Conservation (phyloP, 2,113 vertebrate species). For the Polypterus bichir region DNA sequence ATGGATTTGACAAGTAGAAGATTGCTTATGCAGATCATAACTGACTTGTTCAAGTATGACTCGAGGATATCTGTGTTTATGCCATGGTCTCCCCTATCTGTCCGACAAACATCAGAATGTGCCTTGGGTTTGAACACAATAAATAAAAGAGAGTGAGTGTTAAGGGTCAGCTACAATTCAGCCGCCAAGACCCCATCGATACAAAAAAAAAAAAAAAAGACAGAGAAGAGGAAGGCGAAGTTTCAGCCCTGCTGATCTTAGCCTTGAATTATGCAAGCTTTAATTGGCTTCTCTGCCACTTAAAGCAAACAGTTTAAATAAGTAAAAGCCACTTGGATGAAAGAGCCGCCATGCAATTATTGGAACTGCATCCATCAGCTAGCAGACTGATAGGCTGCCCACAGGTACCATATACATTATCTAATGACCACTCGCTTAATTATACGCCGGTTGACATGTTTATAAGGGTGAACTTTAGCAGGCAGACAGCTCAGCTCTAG, state of each 20-base stretch:
- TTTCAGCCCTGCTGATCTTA: conserved; percentile 9
- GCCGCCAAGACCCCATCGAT: conserved; percentile 21
- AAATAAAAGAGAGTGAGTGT: no score
- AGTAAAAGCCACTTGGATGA: conserved; percentile 55
- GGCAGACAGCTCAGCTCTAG: conserved; percentile 65
- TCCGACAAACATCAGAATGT: no score
- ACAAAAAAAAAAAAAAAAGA: conserved; percentile 15
- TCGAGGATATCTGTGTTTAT: no score
- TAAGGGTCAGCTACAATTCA: not conserved
- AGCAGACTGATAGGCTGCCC: conserved; percentile 63
- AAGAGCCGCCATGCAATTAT: conserved; percentile 53
- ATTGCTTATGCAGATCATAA: no score
- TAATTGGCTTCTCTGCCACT: conserved; percentile 56
- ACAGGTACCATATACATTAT: conserved; percentile 69
- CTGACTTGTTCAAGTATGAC: no score
- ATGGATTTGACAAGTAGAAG: no score
- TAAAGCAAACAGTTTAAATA: conserved; percentile 64
- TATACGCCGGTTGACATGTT: conserved; percentile 84
- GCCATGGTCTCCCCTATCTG: no score
- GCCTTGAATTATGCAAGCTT: conserved; percentile 48
- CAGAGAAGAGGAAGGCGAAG: not conserved
- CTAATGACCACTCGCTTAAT: conserved; percentile 85
- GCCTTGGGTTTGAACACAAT: no score
- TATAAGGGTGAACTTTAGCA: conserved; percentile 98
- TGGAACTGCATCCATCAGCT: conserved; percentile 57